Evolutionary conservation across 2,888 invertebrate species (phyloP).

Genomic region (Eristalis pertinax): DNA sequence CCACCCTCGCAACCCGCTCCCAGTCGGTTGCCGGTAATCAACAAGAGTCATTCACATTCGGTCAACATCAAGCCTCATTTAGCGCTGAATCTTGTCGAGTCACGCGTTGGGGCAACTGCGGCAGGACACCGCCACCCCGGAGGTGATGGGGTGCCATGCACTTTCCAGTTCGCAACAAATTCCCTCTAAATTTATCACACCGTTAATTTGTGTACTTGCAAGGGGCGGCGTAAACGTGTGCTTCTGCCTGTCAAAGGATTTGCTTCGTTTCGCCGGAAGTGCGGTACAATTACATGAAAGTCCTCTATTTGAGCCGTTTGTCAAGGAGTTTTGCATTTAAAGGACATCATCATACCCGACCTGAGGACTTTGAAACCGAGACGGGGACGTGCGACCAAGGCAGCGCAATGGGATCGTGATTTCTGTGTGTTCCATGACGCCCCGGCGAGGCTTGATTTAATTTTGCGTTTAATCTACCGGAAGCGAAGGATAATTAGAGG

Average conservation of each 20-base stretch:
- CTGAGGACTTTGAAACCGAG: not conserved
- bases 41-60: slow-evolving; percentile 56
- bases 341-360: slow-evolving; percentile 2
- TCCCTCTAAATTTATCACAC: slow-evolving; percentile 45
- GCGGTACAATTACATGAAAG: slow-evolving; percentile 56
- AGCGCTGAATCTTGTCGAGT: slow-evolving; percentile 44
- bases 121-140: not conserved
- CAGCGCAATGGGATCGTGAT: slow-evolving; percentile 40
- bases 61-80: slow-evolving; percentile 66
- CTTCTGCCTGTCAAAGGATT: slow-evolving; percentile 21
- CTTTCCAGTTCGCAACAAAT: slow-evolving; percentile 35
- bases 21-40: slow-evolving; percentile 6
- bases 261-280: slow-evolving; percentile 60
- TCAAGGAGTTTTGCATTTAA: slow-evolving; percentile 33
- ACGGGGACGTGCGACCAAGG: not conserved
- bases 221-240: not conserved
- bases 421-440: slow-evolving; percentile 49
- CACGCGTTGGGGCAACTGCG: slow-evolving; percentile 48
- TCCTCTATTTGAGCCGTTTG: slow-evolving; percentile 41
- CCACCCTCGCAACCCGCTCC: not conserved
- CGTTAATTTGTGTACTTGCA: slow-evolving; percentile 47
- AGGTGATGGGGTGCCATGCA: slow-evolving; percentile 20
- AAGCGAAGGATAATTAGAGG: slow-evolving; percentile 56
- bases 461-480: slow-evolving; percentile 61
- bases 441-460: slow-evolving; percentile 43